These are phyloP conservation scores for Toxostoma redivivum DNA, from an alignment of 2,113 vertebrate species.

Conservation along the genomic window DNA sequence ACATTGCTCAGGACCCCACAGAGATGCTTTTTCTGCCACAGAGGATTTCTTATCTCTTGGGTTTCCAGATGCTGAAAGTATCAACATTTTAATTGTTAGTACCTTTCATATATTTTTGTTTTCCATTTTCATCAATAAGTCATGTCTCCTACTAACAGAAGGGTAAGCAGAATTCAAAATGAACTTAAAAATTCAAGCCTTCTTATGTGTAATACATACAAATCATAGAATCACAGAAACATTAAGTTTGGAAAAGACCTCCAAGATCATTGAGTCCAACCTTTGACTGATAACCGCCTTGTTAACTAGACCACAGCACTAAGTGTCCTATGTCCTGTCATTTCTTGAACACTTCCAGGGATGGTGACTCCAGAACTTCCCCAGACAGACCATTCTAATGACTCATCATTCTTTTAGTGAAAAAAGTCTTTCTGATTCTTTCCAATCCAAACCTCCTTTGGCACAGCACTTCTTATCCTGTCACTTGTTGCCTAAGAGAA, in stretches of 20 bases:
- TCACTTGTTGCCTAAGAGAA: background rate
- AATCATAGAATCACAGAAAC: background rate
- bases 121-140: background rate
- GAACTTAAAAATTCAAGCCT: background rate
- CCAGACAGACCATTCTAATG: rapidly evolving
- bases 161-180: background rate
- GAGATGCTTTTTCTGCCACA: background rate
- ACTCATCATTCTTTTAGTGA: background rate
- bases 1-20: background rate
- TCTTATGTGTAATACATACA: background rate
- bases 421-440: background rate
- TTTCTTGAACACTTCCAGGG: background rate
- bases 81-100: background rate
- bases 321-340: too few species aligned
- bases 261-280: background rate
- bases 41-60: background rate
- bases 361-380: background rate
- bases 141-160: background rate
- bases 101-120: background rate
- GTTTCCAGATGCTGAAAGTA: background rate
- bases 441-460: background rate
- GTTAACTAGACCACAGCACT: background rate
- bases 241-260: background rate
- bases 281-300: background rate
- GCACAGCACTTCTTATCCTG: background rate